phyloP scores from a whole-genome alignment of 2,797 vertebrate species.

The Lutjanus argentimaculatus region DNA sequence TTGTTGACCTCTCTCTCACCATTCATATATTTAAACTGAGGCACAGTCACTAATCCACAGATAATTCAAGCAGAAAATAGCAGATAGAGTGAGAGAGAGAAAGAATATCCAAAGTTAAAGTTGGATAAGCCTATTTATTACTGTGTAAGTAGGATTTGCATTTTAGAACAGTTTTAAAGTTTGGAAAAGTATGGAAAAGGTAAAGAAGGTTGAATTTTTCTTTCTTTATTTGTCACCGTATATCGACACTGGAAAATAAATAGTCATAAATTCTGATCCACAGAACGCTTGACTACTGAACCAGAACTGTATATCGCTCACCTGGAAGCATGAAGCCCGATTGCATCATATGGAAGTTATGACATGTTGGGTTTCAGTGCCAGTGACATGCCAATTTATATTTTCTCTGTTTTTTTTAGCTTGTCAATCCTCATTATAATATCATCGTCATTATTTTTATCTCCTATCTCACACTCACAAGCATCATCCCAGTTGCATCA shows the following conservation, averaged over 20 bases:
- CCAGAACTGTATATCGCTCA: constrained; percentile 4
- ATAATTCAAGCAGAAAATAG: neutral
- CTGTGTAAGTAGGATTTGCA: neutral
- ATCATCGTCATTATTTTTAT: neutral
- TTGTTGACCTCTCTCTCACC: neutral
- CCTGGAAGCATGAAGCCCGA: neutral
- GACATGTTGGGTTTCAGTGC: neutral
- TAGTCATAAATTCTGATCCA: neutral
- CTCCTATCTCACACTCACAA: neutral
- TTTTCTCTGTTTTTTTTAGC: neutral
- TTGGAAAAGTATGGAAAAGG: neutral
- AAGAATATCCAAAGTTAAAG: neutral
- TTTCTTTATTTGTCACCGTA: neutral
- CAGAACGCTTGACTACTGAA: neutral
- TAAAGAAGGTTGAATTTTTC: neutral
- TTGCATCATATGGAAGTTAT: constrained; percentile 22
- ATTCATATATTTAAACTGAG: neutral
- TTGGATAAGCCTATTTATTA: constrained; percentile 1
- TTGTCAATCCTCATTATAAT: neutral
- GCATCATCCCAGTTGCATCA: neutral
- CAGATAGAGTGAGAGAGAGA: neutral
- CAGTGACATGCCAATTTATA: neutral
- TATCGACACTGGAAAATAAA: neutral
- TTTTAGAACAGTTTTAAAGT: neutral
- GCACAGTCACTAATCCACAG: neutral